Conservation (phyloP, 2,797 vertebrate genomes). For the Alexandromys oeconomus region DNA sequence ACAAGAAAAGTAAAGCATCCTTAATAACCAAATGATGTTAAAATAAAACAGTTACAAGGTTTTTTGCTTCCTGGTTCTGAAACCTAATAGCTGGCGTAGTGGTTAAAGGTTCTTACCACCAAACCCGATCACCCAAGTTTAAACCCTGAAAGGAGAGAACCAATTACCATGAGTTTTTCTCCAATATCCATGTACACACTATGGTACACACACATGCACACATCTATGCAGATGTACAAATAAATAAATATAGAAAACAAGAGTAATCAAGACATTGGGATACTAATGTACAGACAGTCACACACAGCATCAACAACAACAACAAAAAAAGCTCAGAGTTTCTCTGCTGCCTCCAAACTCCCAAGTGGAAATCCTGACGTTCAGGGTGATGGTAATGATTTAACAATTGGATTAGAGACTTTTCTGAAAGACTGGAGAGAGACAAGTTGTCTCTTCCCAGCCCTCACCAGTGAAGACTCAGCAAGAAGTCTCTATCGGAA, state of each 20-base stretch:
- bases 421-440: background rate
- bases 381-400: background rate
- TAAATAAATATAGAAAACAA: background rate
- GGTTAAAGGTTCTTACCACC: background rate
- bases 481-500: background rate
- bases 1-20: conserved; percentile 37
- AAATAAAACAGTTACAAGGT: background rate
- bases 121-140: background rate
- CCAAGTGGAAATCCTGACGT: background rate
- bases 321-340: background rate
- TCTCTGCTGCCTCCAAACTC: background rate
- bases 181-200: background rate
- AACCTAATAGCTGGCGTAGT: background rate
- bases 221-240: background rate
- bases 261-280: background rate
- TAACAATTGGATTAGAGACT: background rate
- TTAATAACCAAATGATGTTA: background rate
- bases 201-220: background rate
- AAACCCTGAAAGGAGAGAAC: background rate
- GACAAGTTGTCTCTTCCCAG: background rate
- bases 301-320: background rate
- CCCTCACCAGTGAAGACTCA: background rate
- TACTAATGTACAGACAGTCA: background rate
- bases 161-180: background rate
- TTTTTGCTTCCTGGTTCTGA: conserved; percentile 2